phyloP scores from a whole-genome alignment of 2,888 invertebrate species.

The Drosophila mulleri region DNA sequence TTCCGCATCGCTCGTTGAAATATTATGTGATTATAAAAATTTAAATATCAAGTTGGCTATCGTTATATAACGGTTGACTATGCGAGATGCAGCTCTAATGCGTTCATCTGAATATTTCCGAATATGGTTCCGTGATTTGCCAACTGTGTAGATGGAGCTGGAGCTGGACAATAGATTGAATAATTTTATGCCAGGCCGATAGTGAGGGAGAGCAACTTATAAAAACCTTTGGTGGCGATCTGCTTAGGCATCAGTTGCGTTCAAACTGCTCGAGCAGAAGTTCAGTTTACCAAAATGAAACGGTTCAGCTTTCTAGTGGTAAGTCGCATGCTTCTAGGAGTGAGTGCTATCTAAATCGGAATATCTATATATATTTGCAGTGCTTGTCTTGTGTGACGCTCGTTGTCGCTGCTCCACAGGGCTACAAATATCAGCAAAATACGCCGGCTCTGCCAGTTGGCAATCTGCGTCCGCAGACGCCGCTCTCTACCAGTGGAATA shows the following conservation, averaged over 20 bases:
- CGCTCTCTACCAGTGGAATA: slow-evolving; percentile 65
- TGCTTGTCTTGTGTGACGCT: slow-evolving; percentile 59
- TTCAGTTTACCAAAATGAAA: slow-evolving; percentile 65
- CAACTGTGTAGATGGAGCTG: slow-evolving; percentile 45
- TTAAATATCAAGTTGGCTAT: slow-evolving; percentile 48
- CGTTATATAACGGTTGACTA: slow-evolving; percentile 60
- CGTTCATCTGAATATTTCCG: slow-evolving; percentile 41
- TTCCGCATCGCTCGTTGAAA: slow-evolving; percentile 52
- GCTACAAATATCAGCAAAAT: slow-evolving; percentile 73
- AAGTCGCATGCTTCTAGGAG: slow-evolving; percentile 29
- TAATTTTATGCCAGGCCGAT: slow-evolving; percentile 54
- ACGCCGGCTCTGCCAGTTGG: slow-evolving; percentile 46
- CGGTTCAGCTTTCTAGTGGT: slow-evolving; percentile 70
- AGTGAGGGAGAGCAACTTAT: slow-evolving; percentile 50
- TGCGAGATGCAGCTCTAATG: slow-evolving; percentile 63
- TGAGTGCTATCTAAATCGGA: neutral
- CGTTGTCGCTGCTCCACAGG: slow-evolving; percentile 63
- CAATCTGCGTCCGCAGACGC: slow-evolving; percentile 70
- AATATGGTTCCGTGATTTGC: slow-evolving; percentile 74
- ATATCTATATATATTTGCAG: slow-evolving; percentile 43
- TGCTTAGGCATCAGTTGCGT: slow-evolving; percentile 63
- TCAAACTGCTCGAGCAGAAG: slow-evolving; percentile 38
- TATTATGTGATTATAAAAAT: slow-evolving; percentile 66
- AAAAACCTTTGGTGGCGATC: slow-evolving; percentile 62
- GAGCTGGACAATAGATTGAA: slow-evolving; percentile 59